These are phyloP conservation scores for Tenthredo livida DNA, from an alignment of 2,888 invertebrate species.

Conservation along the genomic window DNA sequence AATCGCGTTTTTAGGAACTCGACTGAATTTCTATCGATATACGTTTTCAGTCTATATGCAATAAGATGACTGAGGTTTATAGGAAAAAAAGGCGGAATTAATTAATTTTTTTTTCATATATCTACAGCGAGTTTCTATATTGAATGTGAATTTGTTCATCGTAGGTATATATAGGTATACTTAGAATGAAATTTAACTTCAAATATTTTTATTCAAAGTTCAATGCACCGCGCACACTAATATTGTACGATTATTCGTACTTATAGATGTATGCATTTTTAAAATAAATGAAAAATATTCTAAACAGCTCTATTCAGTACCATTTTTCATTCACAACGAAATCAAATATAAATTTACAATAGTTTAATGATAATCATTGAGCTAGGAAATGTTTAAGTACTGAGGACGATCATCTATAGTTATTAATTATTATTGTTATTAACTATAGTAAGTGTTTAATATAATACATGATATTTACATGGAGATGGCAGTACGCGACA, in stretches of 20 bases:
- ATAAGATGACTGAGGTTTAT: background rate
- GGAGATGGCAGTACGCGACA: conserved; percentile 50
- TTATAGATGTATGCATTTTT: background rate
- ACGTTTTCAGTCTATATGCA: background rate
- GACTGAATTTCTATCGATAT: conserved; percentile 23
- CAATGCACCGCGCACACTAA: conserved; percentile 23
- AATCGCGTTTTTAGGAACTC: conserved; percentile 37
- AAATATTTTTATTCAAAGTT: background rate
- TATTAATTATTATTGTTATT: conserved; percentile 41
- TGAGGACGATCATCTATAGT: conserved; percentile 31
- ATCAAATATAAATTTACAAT: conserved; percentile 34
- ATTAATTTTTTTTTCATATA: conserved; percentile 2
- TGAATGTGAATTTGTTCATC: background rate
- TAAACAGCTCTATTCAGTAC: conserved; percentile 36
- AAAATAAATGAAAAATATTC: background rate
- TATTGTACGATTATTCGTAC: background rate
- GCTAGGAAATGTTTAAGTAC: conserved; percentile 52
- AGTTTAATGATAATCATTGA: conserved; percentile 40
- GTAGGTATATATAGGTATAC: background rate
- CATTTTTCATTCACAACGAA: conserved; percentile 13
- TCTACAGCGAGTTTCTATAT: conserved; percentile 22
- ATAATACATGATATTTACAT: conserved; percentile 52
- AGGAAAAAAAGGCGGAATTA: background rate
- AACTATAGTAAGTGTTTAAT: conserved; percentile 16
- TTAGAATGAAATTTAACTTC: background rate